phyloP scores from a whole-genome alignment of 2,113 vertebrate species.

The Calyptomena viridis region DNA sequence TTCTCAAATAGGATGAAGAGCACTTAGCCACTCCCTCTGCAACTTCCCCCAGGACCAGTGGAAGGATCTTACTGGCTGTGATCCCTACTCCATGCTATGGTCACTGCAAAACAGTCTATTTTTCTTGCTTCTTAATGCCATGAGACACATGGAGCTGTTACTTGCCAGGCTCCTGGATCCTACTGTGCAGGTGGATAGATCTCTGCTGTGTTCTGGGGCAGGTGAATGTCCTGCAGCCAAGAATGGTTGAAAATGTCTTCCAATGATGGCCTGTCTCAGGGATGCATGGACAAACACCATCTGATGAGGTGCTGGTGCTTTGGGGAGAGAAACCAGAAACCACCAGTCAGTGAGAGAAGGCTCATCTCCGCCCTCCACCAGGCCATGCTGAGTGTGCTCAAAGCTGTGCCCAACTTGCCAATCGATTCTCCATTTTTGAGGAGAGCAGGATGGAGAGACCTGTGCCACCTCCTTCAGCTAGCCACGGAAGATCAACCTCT shows the following conservation, averaged over 20 bases:
- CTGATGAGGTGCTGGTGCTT: not conserved
- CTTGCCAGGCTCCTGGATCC: constrained; percentile 76
- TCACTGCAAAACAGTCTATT: not conserved
- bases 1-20: not conserved
- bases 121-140: not conserved
- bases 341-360: not conserved
- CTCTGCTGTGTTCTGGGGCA: constrained; percentile 66
- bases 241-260: constrained; percentile 88
- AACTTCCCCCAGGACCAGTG: not conserved
- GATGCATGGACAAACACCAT: constrained; percentile 83
- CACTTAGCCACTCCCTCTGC: not conserved
- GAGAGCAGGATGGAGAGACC: not conserved
- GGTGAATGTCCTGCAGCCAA: constrained; percentile 82
- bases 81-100: not conserved
- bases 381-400: not conserved
- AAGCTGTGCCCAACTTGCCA: not conserved
- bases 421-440: not conserved
- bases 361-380: not conserved
- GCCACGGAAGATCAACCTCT: not conserved
- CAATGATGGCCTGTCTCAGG: constrained; percentile 82
- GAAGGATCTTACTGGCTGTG: not conserved
- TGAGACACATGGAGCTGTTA: not conserved
- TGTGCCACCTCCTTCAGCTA: not conserved
- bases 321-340: not conserved
- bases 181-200: constrained; percentile 83